Conservation (phyloP, 2,797 vertebrate genomes). For the Gila robusta region DNA sequence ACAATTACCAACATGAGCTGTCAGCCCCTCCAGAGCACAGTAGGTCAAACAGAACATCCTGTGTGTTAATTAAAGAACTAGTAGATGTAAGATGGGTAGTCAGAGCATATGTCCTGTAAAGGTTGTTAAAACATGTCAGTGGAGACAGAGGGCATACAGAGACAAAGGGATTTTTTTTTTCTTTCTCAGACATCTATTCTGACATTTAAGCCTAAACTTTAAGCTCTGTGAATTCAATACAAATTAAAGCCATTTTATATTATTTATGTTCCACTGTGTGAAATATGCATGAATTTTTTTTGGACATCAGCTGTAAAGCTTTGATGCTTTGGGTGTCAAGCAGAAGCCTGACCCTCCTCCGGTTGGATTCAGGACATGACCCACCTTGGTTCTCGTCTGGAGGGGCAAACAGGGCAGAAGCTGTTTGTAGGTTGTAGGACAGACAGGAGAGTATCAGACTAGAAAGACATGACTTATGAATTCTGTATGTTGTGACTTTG, state of each 20-base stretch:
- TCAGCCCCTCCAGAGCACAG: constrained; percentile 47
- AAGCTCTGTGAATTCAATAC: constrained; percentile 4
- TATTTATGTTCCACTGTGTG: constrained; percentile 41
- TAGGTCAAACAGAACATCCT: constrained; percentile 60
- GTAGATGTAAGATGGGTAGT: constrained; percentile 50
- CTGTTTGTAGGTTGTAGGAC: constrained; percentile 44
- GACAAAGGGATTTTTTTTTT: background rate
- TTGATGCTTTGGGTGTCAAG: constrained; percentile 45
- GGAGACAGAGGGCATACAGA: background rate
- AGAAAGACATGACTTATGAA: constrained; percentile 57
- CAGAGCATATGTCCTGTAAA: constrained; percentile 45
- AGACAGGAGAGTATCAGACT: constrained; percentile 41
- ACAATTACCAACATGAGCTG: constrained; percentile 56
- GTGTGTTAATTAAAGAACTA: constrained; percentile 62
- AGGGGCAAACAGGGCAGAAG: constrained; percentile 47
- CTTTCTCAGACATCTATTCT: constrained; percentile 1
- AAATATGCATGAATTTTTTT: constrained; percentile 45
- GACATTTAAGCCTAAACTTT: constrained; percentile 41
- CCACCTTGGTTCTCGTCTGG: constrained; percentile 39
- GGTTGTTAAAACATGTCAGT: constrained; percentile 54
- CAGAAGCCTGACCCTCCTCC: constrained; percentile 46
- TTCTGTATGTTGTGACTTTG: constrained; percentile 59
- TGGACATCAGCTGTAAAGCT: constrained; percentile 17
- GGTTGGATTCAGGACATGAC: constrained; percentile 51
- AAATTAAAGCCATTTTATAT: constrained; percentile 37